phyloP scores from a whole-genome alignment of 2,888 invertebrate species.

The Cylindroiulus punctatus region DNA sequence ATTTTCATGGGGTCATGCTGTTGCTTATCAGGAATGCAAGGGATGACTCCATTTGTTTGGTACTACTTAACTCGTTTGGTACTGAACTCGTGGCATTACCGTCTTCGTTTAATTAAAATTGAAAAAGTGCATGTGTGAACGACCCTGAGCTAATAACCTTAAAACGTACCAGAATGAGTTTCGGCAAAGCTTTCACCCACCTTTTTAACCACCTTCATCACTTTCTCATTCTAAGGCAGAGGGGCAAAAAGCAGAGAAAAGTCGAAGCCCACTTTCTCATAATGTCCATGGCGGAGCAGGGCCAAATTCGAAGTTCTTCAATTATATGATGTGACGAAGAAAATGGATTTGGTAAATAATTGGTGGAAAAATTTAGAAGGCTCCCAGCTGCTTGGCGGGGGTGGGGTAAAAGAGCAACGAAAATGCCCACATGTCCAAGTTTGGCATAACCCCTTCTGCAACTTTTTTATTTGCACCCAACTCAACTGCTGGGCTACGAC shows the following conservation, averaged over 20 bases:
- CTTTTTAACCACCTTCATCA: not conserved
- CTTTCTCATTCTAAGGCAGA: too few relatives aligned
- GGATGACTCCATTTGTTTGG: not conserved
- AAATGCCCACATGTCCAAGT: not conserved
- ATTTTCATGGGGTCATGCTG: not conserved
- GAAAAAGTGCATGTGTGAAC: slow-evolving; percentile 30
- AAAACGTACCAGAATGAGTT: slow-evolving; percentile 15
- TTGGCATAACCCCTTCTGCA: not conserved
- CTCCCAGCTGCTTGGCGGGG: not conserved
- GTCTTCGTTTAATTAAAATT: not conserved
- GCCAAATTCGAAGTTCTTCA: too few relatives aligned
- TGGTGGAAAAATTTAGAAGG: not conserved
- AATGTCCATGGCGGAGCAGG: not conserved
- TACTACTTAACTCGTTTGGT: slow-evolving; percentile 6
- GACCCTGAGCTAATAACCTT: slow-evolving; percentile 47
- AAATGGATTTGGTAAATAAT: not conserved
- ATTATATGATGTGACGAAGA: not conserved
- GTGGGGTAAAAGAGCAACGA: not conserved
- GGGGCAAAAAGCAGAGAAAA: too few relatives aligned
- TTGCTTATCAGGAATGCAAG: not conserved
- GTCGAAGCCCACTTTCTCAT: too few relatives aligned
- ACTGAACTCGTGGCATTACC: not conserved
- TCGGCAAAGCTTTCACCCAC: not conserved
- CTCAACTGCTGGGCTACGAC: not conserved
- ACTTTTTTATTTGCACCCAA: not conserved